Evolutionary conservation across 2,888 invertebrate genomes (phyloP), one percentile per base, ranked within the genome.

Genomic region (Zootermopsis nevadensis): DNA sequence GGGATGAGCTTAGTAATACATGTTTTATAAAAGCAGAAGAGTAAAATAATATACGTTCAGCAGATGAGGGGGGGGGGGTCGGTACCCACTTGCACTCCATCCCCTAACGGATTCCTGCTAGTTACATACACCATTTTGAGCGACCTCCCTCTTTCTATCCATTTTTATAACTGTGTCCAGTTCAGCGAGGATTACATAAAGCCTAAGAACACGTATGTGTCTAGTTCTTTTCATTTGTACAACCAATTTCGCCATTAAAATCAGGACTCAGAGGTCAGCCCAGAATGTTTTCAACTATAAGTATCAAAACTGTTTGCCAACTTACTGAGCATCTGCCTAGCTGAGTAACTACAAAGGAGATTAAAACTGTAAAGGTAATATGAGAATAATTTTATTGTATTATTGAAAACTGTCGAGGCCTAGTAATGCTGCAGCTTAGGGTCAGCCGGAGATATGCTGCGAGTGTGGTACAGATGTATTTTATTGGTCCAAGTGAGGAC

Each of bases 1-100:
- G 33, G 69, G 69, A 69, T 22, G 33, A 33, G 69, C 69, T 33
- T 69, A 69, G 69, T 69, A 69, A 33, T 69, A 69, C 69, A 69
- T 33, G 69, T 3, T 30, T 33, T 31, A 33, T 69, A 33, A 69
- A 33, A 69, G 22, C 19, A 33, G 33, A 67, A 27, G 33, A 33
- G 33, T 22, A 10, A 33, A 22, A 69, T 33, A 60, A 0, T 60
- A 4, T 60, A 4, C 12, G 27, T 60, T 60, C 60, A 60, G n/a
- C 10, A 69, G 24, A 69, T 31, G 33, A 69, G 60, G 27, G 12
- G 4, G n/a, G 27, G 12, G 4, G n/a, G 6, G 60, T 27, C 60
- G 10, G 7, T 19, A 31, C 33, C 22, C 33, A 69, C 69, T 19
- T 15, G 27, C 60, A 27, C 60, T 27, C 60, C 60, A 69, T 15